Evolutionary conservation across 64 coral and sea anemone genomes (phyloP), one percentile per base, ranked within the genome.

Genomic region (Actinia equina): DNA sequence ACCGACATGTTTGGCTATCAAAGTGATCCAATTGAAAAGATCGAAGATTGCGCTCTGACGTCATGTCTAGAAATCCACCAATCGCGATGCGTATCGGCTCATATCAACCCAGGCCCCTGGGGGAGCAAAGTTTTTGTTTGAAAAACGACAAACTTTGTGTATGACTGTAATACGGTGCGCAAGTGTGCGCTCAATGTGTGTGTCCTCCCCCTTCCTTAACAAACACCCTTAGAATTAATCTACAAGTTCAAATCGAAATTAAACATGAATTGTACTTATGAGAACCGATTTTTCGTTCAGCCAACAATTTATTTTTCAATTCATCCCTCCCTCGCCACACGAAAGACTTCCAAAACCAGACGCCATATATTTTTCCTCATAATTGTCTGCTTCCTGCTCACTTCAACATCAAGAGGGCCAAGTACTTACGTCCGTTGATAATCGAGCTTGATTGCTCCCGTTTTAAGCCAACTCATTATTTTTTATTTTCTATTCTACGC

Each of bases 11-110:
- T 74, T 74, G 69, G 69, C 69, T 74, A 74, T 30, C 69, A 27
- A 74, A 74, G 25, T 41, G 69, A 27, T 74, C 69, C 69, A 74
- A 74, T 74, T 74, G 69, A 74, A 74, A 74, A 25, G 69, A 74
- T 74, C 69, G 9, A 30, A 74, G 69, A 74, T 74, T 74, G 27
- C 27, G 25, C 69, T 74, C 69, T 74, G 26, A 74, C 69, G 69
- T 74, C 69, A 74, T 74, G 69, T 74, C 69, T 74, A 74, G 69
- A 74, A 74, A 74, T 41, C 69, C 69, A 74, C 69, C 69, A 74
- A 74, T 74, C 69, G 20, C 69, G 25, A 27, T 3, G 26, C 69
- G 12, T 41, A 26, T 74, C 26, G n/a, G 10, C 26, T 41, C 3
- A 13, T 41, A 74, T 74, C 69, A 74, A 41, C 69, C 26, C 69